Base-by-base conservation (phyloP, 2,888 invertebrate species). In the Epinotia nisella region DNA sequence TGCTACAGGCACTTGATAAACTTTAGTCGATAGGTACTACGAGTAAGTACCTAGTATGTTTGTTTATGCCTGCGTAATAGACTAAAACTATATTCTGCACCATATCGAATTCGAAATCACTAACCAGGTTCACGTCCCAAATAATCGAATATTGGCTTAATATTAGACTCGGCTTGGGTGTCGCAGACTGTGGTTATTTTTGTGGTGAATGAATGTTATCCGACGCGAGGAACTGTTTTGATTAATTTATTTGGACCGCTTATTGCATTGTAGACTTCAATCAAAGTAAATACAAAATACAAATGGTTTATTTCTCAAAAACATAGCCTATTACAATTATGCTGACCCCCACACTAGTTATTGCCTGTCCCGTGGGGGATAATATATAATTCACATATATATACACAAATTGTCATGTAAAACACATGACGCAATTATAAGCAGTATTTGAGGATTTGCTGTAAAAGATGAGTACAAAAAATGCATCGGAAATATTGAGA, bases 81-180 rank as follows among this genome's bases (percentile, higher is more conserved):
- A 60, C 41, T 66, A 61, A 55, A 56, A 67, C 55, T 60, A 53
- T 56, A 61, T 55, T 55, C 61, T 19, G 21, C 41, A 35, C 61
- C 55, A 67, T 61, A 61, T 70, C 69, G 60, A 55, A 70, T 66
- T 67, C 60, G 45, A 67, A 72, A 67, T 35, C 55, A 61, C 67
- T 61, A 67, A 59, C 4, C 67, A 55, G 67, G 65, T 61, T 72
- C 71, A 72, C 67, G 71, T 72, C 61, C 71, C 61, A 72, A 58
- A 72, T 72, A 67, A 67, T 67, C 71, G 71, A 45, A 66, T 60
- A 71, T 55, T 66, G 66, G 60, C 66, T 67, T 55, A 67, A 67
- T 72, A 67, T 67, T 35, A 72, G 55, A 41, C 60, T 29, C 24
- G 11, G 35, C 17, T 71, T 45, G 66, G 71, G 41, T 71, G 61